Conservation (phyloP, 2,888 invertebrate genomes). For the Drosophila sordidula region DNA sequence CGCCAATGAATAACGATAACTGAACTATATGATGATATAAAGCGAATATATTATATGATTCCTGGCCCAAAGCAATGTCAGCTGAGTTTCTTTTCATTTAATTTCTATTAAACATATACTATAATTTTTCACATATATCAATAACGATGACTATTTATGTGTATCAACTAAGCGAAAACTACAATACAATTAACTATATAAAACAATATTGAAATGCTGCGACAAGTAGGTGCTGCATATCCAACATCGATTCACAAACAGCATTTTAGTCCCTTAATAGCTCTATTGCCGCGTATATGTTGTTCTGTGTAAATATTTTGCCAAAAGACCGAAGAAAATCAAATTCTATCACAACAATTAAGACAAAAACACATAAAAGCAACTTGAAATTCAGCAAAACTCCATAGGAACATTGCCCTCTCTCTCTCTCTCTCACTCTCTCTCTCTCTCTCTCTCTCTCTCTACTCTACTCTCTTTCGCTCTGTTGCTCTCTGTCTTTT, state of each 20-base stretch:
- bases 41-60: slow-evolving; percentile 17
- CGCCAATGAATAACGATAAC: slow-evolving; percentile 42
- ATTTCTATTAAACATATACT: slow-evolving; percentile 62
- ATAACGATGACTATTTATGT: slow-evolving; percentile 85
- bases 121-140: slow-evolving; percentile 83
- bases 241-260: slow-evolving; percentile 54
- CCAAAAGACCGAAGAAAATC: slow-evolving; percentile 24
- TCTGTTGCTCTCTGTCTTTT: slow-evolving; percentile 25
- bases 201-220: slow-evolving; percentile 35
- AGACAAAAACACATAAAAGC: slow-evolving; percentile 52
- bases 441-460: slow-evolving; percentile 23
- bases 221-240: slow-evolving; percentile 39
- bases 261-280: slow-evolving; percentile 71
- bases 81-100: slow-evolving; percentile 69
- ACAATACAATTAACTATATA: slow-evolving; percentile 32
- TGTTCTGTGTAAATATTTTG: slow-evolving; percentile 81
- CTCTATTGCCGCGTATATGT: slow-evolving; percentile 85
- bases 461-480: slow-evolving; percentile 9
- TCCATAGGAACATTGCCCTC: slow-evolving; percentile 29
- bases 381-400: slow-evolving; percentile 76
- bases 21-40: slow-evolving; percentile 34
- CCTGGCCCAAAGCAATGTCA: slow-evolving; percentile 51
- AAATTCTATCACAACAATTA: slow-evolving; percentile 16
- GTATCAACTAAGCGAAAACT: slow-evolving; percentile 62
- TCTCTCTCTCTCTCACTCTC: slow-evolving; percentile 10